These are phyloP conservation scores for Tenthredo scrophulariae DNA, from an alignment of 2,888 invertebrate species.

Conservation along the genomic window DNA sequence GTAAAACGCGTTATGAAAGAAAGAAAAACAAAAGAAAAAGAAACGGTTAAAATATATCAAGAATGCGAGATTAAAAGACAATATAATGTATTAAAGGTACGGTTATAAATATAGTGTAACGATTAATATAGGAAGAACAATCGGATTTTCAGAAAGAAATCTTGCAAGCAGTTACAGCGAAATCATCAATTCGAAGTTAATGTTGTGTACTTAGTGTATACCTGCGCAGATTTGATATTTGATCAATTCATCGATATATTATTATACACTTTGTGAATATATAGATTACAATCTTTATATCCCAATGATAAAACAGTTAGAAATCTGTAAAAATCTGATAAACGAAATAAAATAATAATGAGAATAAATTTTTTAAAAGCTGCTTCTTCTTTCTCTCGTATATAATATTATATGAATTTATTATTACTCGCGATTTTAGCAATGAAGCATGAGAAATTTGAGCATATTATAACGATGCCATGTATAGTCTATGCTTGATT, in stretches of 20 bases:
- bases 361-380: not conserved
- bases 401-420: not conserved
- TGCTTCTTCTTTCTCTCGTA: not conserved
- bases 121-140: not conserved
- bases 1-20: not conserved
- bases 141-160: slow-evolving; percentile 6
- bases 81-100: not conserved
- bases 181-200: not conserved
- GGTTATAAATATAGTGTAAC: not conserved
- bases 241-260: not conserved
- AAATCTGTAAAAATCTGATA: not conserved
- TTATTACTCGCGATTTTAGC: not conserved
- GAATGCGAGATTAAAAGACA: not conserved
- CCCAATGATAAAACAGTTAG: not conserved
- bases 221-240: not conserved
- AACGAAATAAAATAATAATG: not conserved
- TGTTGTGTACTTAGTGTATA: not conserved
- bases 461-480: not conserved
- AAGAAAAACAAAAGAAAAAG: not conserved
- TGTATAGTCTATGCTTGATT: slow-evolving; percentile 13
- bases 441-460: not conserved
- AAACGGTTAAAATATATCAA: not conserved
- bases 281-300: not conserved
- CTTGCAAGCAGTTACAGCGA: not conserved
- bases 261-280: not conserved